A percentile compares a stretch with the other conserved stretches of the same genome.
phyloP scores from a whole-genome alignment of 1,140 invertebrate species.

The Lanistes nyassanus region DNA sequence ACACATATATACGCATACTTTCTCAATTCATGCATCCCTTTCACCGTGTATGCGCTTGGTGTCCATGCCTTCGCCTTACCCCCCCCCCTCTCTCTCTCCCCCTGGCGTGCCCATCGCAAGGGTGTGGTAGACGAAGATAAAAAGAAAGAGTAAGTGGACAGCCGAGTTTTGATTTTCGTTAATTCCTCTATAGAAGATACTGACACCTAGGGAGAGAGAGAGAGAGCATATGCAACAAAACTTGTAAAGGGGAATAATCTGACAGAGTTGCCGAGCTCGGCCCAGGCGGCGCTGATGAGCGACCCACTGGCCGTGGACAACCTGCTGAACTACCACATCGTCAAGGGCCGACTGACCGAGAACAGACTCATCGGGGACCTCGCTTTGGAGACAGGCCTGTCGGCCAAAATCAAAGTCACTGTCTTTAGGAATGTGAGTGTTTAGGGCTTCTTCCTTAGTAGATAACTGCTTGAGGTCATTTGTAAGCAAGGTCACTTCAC shows the following conservation, averaged over 20 bases:
- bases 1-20: too few species aligned
- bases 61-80: not conserved
- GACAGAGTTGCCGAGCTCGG: constrained; percentile 33
- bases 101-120: too few species aligned
- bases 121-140: too few species aligned
- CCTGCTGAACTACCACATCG: constrained; percentile 44
- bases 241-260: too few species aligned
- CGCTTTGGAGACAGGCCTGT: constrained; percentile 24
- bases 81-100: not conserved
- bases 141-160: too few species aligned
- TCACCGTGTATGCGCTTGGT: not conserved
- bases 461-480: not conserved
- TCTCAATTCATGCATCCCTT: too few species aligned
- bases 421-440: constrained; percentile 41
- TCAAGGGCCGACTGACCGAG: constrained; percentile 35
- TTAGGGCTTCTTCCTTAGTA: not conserved
- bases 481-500: too few species aligned
- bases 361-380: constrained; percentile 34
- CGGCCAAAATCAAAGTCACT: constrained; percentile 41
- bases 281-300: constrained; percentile 34
- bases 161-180: too few species aligned
- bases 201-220: too few species aligned
- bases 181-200: too few species aligned
- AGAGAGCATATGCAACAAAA: too few species aligned
- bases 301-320: constrained; percentile 40